Percentiles rank a stretch among this genome's conserved stretches.
Evolutionary conservation across 2,797 vertebrate genomes (phyloP).

Genomic region (Chelon labrosus): DNA sequence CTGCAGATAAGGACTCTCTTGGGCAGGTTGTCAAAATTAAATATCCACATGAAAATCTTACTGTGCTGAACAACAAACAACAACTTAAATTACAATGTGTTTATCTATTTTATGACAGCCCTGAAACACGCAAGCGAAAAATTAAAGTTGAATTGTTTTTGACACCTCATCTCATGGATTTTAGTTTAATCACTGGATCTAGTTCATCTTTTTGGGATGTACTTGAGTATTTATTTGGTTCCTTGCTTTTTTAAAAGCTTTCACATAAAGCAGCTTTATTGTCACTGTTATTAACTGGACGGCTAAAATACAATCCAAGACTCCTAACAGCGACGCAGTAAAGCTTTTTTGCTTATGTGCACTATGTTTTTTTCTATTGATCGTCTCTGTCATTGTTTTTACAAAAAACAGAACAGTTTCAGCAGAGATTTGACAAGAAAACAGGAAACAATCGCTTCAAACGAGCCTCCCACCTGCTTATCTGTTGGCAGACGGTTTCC

Average conservation of each 20-base stretch:
- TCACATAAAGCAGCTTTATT: background rate
- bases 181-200: background rate
- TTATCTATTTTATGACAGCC: too few relatives aligned
- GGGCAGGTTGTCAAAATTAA: background rate
- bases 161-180: background rate
- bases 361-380: background rate
- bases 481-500: conserved; percentile 22
- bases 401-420: conserved; percentile 15
- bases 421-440: conserved; percentile 2
- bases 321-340: background rate
- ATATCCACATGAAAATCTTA: background rate
- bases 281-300: background rate
- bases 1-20: background rate
- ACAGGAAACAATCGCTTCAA: conserved; percentile 20
- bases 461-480: conserved; percentile 13
- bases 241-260: background rate
- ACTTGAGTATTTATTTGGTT: background rate
- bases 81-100: background rate
- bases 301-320: background rate
- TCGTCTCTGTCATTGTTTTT: conserved; percentile 8
- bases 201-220: background rate
- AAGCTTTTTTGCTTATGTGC: background rate
- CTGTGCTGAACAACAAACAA: background rate
- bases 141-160: background rate
- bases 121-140: background rate